Percentiles rank a stretch among this genome's conserved stretches.
phyloP scores from a whole-genome alignment of 2,113 vertebrate genomes.

The Acrocephalus arundinaceus region DNA sequence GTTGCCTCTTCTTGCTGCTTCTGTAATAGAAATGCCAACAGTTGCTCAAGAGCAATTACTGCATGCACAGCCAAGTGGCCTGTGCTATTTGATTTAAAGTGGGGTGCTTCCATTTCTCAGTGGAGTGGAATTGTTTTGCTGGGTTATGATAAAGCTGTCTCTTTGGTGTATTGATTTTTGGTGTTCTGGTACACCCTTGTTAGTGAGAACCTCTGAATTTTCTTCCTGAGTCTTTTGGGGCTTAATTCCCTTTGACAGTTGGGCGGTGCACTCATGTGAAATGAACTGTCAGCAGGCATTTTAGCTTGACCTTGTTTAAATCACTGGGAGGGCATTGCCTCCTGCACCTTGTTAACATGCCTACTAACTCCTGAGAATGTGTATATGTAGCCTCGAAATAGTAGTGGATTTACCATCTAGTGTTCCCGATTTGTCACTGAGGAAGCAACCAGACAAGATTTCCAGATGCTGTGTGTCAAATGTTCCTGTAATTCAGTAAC shows the following conservation, averaged over 20 bases:
- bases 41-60: conserved; percentile 16
- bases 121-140: conserved; percentile 7
- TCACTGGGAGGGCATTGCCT: not conserved
- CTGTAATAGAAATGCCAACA: conserved; percentile 3
- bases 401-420: not conserved
- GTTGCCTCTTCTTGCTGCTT: not conserved
- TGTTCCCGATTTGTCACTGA: not conserved
- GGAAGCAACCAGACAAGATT: not conserved
- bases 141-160: not conserved
- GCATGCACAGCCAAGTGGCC: not conserved
- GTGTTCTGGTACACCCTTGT: not conserved
- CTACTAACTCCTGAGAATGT: not conserved
- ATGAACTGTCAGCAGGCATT: not conserved
- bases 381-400: not conserved
- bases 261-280: not conserved
- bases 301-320: not conserved
- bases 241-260: not conserved
- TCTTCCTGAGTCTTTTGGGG: not conserved
- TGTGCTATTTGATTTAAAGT: not conserved
- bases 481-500: not conserved
- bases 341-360: not conserved
- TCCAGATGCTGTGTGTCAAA: not conserved
- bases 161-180: conserved; percentile 4
- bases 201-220: not conserved
- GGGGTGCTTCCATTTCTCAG: not conserved